Percentiles rank a stretch among this genome's conserved stretches.
Evolutionary conservation across 2,113 vertebrate genomes (phyloP).

Genomic region (Hyla sarda): DNA sequence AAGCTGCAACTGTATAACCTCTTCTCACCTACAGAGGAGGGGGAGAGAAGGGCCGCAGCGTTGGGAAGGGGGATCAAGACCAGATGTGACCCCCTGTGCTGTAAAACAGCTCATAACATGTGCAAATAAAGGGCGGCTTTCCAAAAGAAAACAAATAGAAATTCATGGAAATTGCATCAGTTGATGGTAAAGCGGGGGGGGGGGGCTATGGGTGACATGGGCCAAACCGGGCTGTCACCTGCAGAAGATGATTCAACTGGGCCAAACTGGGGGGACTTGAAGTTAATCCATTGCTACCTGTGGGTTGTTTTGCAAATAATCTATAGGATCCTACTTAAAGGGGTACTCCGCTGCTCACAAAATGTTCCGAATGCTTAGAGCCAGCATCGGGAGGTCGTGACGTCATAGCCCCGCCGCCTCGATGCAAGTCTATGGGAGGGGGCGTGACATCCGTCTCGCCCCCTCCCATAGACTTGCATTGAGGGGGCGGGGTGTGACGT

Average conservation of each 20-base stretch:
- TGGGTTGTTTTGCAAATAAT: too few relatives aligned
- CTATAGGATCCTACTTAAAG: too few relatives aligned
- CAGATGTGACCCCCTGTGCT: slow-evolving; percentile 34
- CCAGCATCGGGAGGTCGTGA: too few relatives aligned
- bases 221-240: not conserved
- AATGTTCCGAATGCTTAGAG: too few relatives aligned
- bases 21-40: not conserved
- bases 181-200: not conserved
- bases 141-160: not conserved
- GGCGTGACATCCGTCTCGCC: too few relatives aligned
- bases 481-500: too few relatives aligned
- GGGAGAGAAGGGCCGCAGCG: not conserved
- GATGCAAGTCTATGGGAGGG: too few relatives aligned
- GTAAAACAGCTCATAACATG: not conserved
- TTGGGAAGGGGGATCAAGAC: not conserved
- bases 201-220: not conserved
- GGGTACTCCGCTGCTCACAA: too few relatives aligned
- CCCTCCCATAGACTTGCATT: too few relatives aligned
- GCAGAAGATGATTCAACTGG: not conserved
- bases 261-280: not conserved
- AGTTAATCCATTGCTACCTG: too few relatives aligned
- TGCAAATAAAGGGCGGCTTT: not conserved
- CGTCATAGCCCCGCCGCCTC: too few relatives aligned
- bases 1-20: slow-evolving; percentile 1
- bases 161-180: not conserved